Base-by-base conservation (phyloP, 2,113 vertebrate genomes). In the Enhydra lutris region DNA sequence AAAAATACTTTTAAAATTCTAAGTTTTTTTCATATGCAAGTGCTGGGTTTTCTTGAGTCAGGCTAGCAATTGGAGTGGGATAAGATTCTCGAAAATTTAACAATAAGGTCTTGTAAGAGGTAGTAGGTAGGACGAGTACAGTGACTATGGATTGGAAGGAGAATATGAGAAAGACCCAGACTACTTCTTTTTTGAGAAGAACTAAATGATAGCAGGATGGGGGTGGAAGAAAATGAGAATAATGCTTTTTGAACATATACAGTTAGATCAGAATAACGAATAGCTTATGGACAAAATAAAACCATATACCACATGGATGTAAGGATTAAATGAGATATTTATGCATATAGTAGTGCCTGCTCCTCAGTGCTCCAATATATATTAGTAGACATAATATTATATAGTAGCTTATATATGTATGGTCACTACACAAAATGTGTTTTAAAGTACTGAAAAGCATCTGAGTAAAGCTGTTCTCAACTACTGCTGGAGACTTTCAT, bases 131-230 rank as follows among this genome's bases (percentile, higher is more conserved):
- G 84, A 84, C 0, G 14, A 20, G 2, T 4, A 50, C 7, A 63
- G 36, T 65, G 20, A 36, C 47, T 65, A n/a, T 11, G 4, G 21
- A n/a, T 59, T 84, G 55, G 79, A 59, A 39, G 67, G n/a, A 90
- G 1, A 57, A 47, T 3, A 0, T 29, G 0, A 45, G 26, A 5
- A 52, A 29, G 20, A 55, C 15, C 10, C 6, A 74, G n/a, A 55
- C 14, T 65, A 6, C 14, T 84, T 65, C 14, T 65, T 65, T 74
- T 47, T 36, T 36, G 21, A 55, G 45, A 12, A 84, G 42, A 45
- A 55, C 17, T 24, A 73, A 69, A 59, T 52, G 8, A 65, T 4
- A 29, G 4, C 10, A 7, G 21, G 11, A 36, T 39, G 1, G 17
- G 10, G 42, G 39, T 45, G 11, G 20, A 12, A 50, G 10, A 26